A percentile compares a stretch with the other conserved stretches of the same genome.
These are phyloP conservation scores for Actinemys pallida DNA, from an alignment of 2,113 vertebrate species.

Conservation along the genomic window DNA sequence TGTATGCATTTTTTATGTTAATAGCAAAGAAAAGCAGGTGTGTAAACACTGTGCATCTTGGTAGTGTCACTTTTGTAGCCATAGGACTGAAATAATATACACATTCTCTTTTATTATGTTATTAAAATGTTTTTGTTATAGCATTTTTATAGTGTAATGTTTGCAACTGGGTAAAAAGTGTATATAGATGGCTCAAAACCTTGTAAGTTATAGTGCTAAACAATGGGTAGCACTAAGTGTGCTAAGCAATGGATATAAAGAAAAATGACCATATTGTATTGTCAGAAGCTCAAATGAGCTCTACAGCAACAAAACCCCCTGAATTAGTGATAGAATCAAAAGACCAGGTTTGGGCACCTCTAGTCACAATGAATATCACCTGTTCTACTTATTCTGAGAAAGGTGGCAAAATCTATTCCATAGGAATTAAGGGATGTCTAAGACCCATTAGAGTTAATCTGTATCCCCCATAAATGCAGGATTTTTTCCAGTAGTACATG, in stretches of 20 bases:
- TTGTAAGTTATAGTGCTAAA: not conserved
- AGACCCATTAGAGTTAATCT: not conserved
- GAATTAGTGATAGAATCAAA: not conserved
- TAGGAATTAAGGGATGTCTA: not conserved
- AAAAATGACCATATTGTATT: not conserved
- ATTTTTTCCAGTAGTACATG: not conserved
- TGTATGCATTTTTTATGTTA: not conserved
- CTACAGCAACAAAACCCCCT: not conserved
- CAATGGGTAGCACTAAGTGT: not conserved
- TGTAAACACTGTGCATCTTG: not conserved
- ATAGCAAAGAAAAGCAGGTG: not conserved
- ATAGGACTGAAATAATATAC: not conserved
- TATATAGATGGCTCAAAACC: not conserved
- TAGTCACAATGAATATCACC: not conserved
- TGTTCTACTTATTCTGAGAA: not conserved
- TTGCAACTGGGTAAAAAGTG: not conserved
- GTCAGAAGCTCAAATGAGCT: not conserved
- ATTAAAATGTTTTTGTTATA: not conserved
- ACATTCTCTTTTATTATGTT: not conserved
- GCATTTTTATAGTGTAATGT: too few species aligned
- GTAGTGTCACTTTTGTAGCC: not conserved
- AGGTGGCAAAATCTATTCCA: not conserved
- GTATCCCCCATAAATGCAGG: not conserved
- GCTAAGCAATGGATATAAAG: not conserved
- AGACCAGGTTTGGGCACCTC: not conserved